phyloP scores from a whole-genome alignment of 1,140 invertebrate genomes.

The Drosophila saltans region DNA sequence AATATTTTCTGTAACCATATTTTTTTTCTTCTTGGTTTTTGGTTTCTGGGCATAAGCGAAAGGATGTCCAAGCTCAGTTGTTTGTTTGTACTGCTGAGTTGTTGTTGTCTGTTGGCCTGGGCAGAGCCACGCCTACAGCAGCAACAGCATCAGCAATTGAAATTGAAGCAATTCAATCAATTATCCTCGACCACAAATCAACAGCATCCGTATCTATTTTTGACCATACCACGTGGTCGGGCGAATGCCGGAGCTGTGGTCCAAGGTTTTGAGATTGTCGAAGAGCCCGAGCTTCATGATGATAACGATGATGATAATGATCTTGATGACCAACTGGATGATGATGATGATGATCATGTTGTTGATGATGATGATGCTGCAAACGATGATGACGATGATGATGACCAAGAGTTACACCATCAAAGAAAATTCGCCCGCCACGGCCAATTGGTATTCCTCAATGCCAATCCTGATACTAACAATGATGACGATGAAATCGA shows the following conservation, averaged over 20 bases:
- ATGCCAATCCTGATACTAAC: conserved; percentile 9
- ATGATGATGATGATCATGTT: conserved; percentile 14
- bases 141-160: conserved; percentile 32
- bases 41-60: background rate
- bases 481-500: conserved; percentile 38
- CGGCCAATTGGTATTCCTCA: conserved; percentile 34
- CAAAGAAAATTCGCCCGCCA: conserved; percentile 47
- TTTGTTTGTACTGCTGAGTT: conserved; percentile 36
- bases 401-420: conserved; percentile 43
- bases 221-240: conserved; percentile 61
- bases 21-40: no score
- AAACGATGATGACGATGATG: conserved; percentile 19
- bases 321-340: background rate
- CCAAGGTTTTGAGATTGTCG: conserved; percentile 63
- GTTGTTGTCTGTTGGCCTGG: conserved; percentile 50
- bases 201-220: conserved; percentile 67
- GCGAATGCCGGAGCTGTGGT: conserved; percentile 67
- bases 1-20: no score
- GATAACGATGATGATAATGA: conserved; percentile 32
- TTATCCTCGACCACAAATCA: conserved; percentile 1
- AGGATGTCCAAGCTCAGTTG: conserved; percentile 61
- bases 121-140: conserved; percentile 58
- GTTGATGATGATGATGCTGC: conserved; percentile 18
- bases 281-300: conserved; percentile 35
- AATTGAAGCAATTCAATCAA: conserved; percentile 4